Base-by-base conservation (phyloP, 2,113 vertebrate genomes). In the Nothobranchius kuhntae region DNA sequence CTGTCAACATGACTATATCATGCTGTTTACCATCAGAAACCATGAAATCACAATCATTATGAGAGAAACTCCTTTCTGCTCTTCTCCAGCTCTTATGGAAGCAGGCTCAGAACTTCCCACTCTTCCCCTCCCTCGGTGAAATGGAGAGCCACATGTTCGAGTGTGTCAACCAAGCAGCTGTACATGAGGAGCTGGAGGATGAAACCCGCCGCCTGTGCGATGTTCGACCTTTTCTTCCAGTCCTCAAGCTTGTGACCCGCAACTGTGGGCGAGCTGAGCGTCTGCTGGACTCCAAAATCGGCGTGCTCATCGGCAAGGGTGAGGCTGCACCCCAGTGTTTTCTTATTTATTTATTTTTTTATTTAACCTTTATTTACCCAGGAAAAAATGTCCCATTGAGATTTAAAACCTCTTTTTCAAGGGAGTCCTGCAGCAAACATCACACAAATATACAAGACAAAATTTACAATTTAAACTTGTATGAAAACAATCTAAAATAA, bases 71-170 rank as follows among this genome's bases (percentile, higher is more conserved):
- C 62, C 70, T 42, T 60, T 61, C 21, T 26, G 42, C 53, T 61
- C 45, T 35, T 30, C 11, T 77, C 35, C 88, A 99, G 98, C 94
- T 98, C 77, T 92, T 98, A 93, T 99, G 98, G 98, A 97, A 96
- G 86, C 94, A 98, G 83, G 97, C 96, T 61, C 95, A 96, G 84
- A 88, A 83, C 42, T 97, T 96, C 82, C 98, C 98, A 1, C 93
- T 98, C 65, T 99, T 96, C 77, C 91, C 94, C 30, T 92, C 95
- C 59, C 94, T 99, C 66, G 92, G 96, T 89, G 95, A 98, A 83
- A 96, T 98, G 81, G 96, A 99, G 88, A 94, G 95, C 57, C 97
- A 98, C 86, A 98, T 98, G 95, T 99, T 99, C 90, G 95, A 97
- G 48, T 99, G 96, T 52, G 96, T 99, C 83, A 98, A 98, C 91